Evolutionary conservation across 2,888 invertebrate species (phyloP).

Genomic region (Bugula neritina): DNA sequence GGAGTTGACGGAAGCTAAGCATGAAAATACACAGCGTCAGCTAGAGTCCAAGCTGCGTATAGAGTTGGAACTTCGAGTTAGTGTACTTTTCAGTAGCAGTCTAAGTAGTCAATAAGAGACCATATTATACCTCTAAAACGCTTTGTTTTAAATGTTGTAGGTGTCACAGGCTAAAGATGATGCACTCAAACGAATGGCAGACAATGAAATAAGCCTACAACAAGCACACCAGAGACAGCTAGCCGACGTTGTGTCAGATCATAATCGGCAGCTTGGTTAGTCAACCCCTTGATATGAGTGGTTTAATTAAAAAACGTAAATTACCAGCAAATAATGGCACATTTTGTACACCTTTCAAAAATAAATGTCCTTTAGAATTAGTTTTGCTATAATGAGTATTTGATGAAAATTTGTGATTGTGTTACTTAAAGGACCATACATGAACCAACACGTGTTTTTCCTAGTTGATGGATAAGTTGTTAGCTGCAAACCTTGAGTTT

Average conservation of each 20-base stretch:
- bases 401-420: too few species aligned
- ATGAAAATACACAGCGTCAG: neutral
- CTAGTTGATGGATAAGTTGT: too few species aligned
- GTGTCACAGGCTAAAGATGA: conserved; percentile 37
- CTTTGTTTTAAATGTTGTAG: neutral
- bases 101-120: neutral
- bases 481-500: too few species aligned
- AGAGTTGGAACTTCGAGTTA: conserved; percentile 10
- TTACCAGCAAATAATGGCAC: too few species aligned
- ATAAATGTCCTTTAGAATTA: too few species aligned
- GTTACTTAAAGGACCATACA: too few species aligned
- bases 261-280: conserved; percentile 34
- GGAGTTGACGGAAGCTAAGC: conserved; percentile 15
- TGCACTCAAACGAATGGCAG: conserved; percentile 36
- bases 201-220: conserved; percentile 37
- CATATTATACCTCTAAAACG: neutral
- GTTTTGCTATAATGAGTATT: too few species aligned
- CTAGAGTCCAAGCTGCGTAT: conserved; percentile 21
- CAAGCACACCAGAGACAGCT: conserved; percentile 35
- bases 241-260: conserved; percentile 40
- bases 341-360: too few species aligned
- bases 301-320: too few species aligned
- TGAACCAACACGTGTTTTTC: too few species aligned
- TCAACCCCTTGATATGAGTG: too few species aligned
- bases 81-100: neutral